Evolutionary conservation across 2,888 invertebrate species (phyloP), one percentile per base, ranked within the genome.

Genomic region (Criorhina ranunculi): DNA sequence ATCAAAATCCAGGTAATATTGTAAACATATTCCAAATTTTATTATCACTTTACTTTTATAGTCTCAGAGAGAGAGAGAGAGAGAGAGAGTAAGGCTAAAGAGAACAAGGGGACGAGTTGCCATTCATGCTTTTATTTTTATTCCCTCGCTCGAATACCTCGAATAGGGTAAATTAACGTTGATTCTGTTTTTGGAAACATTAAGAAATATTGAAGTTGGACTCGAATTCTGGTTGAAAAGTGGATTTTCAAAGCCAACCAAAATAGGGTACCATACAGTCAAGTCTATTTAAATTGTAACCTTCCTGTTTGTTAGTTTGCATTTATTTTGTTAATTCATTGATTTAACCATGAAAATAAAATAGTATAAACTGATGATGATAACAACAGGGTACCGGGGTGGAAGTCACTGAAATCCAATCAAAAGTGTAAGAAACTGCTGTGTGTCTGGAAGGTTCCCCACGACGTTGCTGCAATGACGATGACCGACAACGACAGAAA

Each of bases 401-500:
- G 12, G 19, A 44, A 53, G 33, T 8, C 51, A 3, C 35, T 64
- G 40, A 53, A 80, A 80, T 85, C 80, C 85, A 85, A 85, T 85
- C 85, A 85, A 80, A n/a, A 80, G 83, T 79, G 79, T 73, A 78
- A 62, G 78, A 53, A 78, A 70, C 67, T 80, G 69, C 53, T 40
- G n/a, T 66, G 37, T 60, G 29, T 5, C 15, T 62, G 31, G 64
- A 60, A 78, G 83, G 73, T 79, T 57, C 83, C 79, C 83, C 83
- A 79, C 78, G 72, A 77, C 19, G 42, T 7, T 62, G 64, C 55
- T 24, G 51, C 72, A 53, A 78, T 83, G 83, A 83, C 75, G 83
- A 85, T 75, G 83, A 85, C 80, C 85, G 85, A 75, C 80, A 85
- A 75, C 80, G 75, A 80, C 85, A 85, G 64, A 67, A 62, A 70